Evolutionary conservation across 92 coral and sea anemone species (phyloP), one percentile per base, ranked within the genome.

Genomic region (Siderastrea radians): DNA sequence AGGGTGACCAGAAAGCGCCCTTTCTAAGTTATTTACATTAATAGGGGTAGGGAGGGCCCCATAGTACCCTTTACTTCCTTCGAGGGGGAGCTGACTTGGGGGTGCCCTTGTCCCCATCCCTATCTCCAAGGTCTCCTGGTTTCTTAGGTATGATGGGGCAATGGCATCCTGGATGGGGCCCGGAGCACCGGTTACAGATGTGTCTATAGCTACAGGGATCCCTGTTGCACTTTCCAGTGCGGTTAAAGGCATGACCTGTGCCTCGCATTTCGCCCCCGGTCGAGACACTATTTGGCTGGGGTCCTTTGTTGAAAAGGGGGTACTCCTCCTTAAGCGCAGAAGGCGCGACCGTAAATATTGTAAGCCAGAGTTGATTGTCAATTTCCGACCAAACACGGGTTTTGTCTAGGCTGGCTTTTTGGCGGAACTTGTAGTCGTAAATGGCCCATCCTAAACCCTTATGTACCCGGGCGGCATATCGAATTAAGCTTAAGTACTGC

Each of bases 281-380:
- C n/a, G 90, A 90, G 89, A 45, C 82, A 66, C 70, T 45, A 46
- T 6, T 68, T 17, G 74, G 15, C 62, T 80, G 79, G 93, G 93
- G 90, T 90, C 93, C 86, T 17, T 90, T 68, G 45, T 49, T 1
- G 53, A 90, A 80, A 90, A 86, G 91, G 86, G 94, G 91, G 48
- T 86, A 86, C 59, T 91, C 88, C 88, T 87, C 91, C 46, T 50
- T 68, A 1, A 91, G 52, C 19, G 48, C 80, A 13, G 76, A 57
- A 17, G 88, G 91, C 2, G 88, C 63, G 66, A 91, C 91, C 0
- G 94, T 91, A 64, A 91, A 91, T 6, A 86, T 81, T 9, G 77
- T 91, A 3, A 91, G 74, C 91, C 91, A 91, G 11, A 86, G 17
- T 13, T 86, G 91, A 59, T 86, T 79, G 61, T 86, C 94, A n/a